Base-by-base conservation (phyloP, 2,797 vertebrate genomes). In the Pempheris klunzingeri region DNA sequence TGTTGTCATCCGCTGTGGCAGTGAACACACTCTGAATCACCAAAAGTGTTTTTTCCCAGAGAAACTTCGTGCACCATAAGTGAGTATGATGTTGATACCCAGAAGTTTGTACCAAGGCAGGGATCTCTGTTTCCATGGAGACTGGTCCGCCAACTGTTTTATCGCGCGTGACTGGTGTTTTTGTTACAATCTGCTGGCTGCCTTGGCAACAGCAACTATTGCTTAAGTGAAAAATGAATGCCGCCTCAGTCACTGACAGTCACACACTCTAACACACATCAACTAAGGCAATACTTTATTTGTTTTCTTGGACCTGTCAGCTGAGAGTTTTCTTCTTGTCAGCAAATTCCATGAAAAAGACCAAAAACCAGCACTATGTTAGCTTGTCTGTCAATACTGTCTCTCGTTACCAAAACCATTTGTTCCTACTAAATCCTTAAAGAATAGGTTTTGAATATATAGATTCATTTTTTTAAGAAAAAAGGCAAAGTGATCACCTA, bases 111-210 rank as follows among this genome's bases (percentile, higher is more conserved):
- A 58, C 22, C 18, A 46, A 70, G 22, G 24, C 24, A 47, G 20
- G 46, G 59, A 26, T 68, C 39, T 53, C 5, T 44, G 78, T 89
- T 89, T 74, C 85, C 71, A 68, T 86, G 72, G 83, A 36, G 28
- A 84, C 75, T 11, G 47, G 58, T 49, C 49, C 15, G 57, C 64
- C 70, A 84, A 72, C 79, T 78, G 64, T 82, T 34, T 80, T 61
- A 85, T n/a, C 59, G 17, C 53, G 20, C 44, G 24, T 46, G 60
- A 38, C 46, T 73, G 55, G 73, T 77, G 73, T 88, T 87, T 81
- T 81, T 70, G 60, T 71, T 79, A 32, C 34, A 26, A 49, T 61
- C n/a, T 17, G n/a, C 61, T 64, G 15, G 36, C 30, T 61, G 30
- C 61, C 46, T 52, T 77, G 24, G 62, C 71, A 88, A 86, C 73